Evolutionary conservation across 2,888 invertebrate genomes (phyloP), one percentile per base, ranked within the genome.

Genomic region (Hetaerina titia): DNA sequence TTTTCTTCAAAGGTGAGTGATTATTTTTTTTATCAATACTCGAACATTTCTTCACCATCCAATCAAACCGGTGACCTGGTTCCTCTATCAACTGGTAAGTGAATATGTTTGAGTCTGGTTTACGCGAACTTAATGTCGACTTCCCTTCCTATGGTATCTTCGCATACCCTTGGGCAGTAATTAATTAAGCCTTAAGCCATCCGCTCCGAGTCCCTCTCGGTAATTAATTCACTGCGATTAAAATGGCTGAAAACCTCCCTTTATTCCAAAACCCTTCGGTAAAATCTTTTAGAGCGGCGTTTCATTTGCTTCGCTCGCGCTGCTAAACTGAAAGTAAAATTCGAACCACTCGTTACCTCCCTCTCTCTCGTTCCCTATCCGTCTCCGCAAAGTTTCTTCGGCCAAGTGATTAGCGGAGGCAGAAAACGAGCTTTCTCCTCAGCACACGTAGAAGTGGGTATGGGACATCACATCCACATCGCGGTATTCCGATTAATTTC

Each of bases 151-250:
- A 81, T 31, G 15, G 81, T 31, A 31, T 81, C 31, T 81, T 81
- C 81, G 4, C 31, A 31, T 15, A 19, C 31, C 25, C 31, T 56
- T 56, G 15, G 74, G 92, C 22, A 13, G 56, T 64, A 90, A 74
- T 92, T 92, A 74, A 74, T 92, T 69, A 92, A 69, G 69, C 74
- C 45, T 69, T 69, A 56, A 69, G 56, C 22, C 69, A 57, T 69
- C n/a, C 56, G 69, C 56, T 81, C 31, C n/a, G 56, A 74, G 56
- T 8, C 45, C 56, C 92, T 57, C 56, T 56, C 69, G 69, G 69
- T 92, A 92, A 92, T 92, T 92, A 56, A 92, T n/a, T 92, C 92
- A 57, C 17, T 56, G 45, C 56, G 17, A n/a, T 74, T 69, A n/a
- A 56, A 74, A 92, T 69, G 69, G 57, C 45, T 57, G 45, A 81